Percentiles rank a stretch among this genome's conserved stretches.
These are phyloP conservation scores for Heterotilapia buettikoferi DNA, from an alignment of 2,113 vertebrate species.

Conservation along the genomic window DNA sequence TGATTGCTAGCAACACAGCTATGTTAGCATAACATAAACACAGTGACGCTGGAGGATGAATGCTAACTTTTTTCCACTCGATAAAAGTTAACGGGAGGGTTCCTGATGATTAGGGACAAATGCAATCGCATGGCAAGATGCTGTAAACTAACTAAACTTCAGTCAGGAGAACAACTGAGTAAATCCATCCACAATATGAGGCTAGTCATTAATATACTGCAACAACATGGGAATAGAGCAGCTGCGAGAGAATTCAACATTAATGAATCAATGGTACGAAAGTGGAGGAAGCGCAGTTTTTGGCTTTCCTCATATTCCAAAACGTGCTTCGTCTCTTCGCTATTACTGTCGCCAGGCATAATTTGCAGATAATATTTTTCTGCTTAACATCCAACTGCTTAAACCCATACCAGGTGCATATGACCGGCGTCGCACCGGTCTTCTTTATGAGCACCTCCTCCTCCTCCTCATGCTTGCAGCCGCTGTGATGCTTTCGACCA, in stretches of 20 bases:
- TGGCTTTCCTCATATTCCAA: neutral
- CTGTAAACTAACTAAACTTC: neutral
- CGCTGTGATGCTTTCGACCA: neutral
- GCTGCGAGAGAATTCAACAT: neutral
- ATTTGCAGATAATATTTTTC: neutral
- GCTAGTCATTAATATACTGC: neutral
- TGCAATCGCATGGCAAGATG: neutral
- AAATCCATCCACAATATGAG: neutral
- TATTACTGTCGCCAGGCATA: neutral
- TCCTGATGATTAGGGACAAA: neutral
- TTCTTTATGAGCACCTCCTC: neutral
- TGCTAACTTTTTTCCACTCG: neutral
- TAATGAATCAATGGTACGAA: neutral
- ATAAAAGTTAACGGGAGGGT: neutral
- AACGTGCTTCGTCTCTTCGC: neutral
- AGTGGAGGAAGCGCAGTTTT: neutral
- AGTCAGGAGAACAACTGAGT: neutral
- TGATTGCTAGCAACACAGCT: neutral
- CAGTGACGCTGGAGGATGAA: neutral
- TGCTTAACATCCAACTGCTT: neutral
- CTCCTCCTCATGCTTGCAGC: neutral
- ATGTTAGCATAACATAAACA: neutral
- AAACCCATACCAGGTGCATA: neutral
- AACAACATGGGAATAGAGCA: neutral
- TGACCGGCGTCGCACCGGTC: neutral